Conservation (phyloP, 2,888 invertebrate genomes). For the Pocota personata region DNA sequence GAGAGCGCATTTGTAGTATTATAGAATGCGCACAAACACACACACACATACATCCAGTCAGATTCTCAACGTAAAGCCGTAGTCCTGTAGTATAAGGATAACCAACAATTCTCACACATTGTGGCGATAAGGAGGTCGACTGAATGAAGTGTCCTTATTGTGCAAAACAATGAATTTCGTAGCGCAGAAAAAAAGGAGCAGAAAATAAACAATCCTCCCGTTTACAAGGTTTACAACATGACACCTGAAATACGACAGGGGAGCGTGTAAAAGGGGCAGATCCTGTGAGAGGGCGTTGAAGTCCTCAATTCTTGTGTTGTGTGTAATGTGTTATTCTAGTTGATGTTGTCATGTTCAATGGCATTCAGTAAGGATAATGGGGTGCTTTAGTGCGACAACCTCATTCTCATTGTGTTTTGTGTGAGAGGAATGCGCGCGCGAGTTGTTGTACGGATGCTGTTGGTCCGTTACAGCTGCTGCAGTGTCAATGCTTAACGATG, state of each 20-base stretch:
- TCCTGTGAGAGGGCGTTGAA: neutral
- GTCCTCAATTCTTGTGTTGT: slow-evolving; percentile 10
- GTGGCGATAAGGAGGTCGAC: slow-evolving; percentile 51
- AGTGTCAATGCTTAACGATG: slow-evolving; percentile 59
- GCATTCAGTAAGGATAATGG: slow-evolving; percentile 72
- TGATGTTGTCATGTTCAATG: slow-evolving; percentile 71
- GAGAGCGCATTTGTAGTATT: slow-evolving; percentile 5
- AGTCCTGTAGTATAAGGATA: neutral
- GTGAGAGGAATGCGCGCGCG: slow-evolving; percentile 13
- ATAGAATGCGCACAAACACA: neutral
- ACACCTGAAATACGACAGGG: slow-evolving; percentile 55
- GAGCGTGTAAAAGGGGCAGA: neutral
- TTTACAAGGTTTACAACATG: slow-evolving; percentile 66
- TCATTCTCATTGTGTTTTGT: slow-evolving; percentile 41
- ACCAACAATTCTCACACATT: slow-evolving; percentile 30
- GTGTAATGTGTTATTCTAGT: slow-evolving; percentile 30
- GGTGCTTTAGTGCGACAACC: slow-evolving; percentile 73
- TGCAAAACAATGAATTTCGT: slow-evolving; percentile 62
- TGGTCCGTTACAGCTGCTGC: neutral
- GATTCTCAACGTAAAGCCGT: neutral
- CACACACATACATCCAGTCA: neutral
- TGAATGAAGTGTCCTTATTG: slow-evolving; percentile 68
- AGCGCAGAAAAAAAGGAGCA: slow-evolving; percentile 16
- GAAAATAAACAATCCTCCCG: slow-evolving; percentile 51
- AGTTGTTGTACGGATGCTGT: slow-evolving; percentile 6